A percentile compares a stretch with the other conserved stretches of the same genome.
Conservation (phyloP, 2,888 invertebrate genomes). For the Hipparchia sbordonii region DNA sequence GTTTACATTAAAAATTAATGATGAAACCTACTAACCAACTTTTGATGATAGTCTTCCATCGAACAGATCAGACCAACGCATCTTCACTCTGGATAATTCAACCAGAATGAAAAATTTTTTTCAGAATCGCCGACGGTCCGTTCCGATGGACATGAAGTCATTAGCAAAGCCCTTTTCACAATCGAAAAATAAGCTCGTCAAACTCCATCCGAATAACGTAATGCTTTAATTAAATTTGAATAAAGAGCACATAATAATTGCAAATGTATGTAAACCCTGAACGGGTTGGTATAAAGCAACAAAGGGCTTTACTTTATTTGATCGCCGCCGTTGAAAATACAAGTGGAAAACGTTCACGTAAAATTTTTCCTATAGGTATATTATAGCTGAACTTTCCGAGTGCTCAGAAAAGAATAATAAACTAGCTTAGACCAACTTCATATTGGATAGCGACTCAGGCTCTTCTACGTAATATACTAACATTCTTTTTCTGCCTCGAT, state of each 20-base stretch:
- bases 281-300: not conserved
- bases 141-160: not conserved
- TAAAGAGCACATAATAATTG: conserved; percentile 6
- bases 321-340: not conserved
- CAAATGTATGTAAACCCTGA: conserved; percentile 3
- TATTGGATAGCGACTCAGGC: too few relatives aligned
- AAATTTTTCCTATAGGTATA: not conserved
- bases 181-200: not conserved
- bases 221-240: conserved; percentile 6
- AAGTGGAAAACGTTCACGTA: not conserved
- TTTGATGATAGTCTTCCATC: too few relatives aligned
- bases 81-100: too few relatives aligned
- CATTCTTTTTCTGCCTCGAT: too few relatives aligned
- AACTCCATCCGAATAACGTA: conserved; percentile 2
- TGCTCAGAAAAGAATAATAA: too few relatives aligned
- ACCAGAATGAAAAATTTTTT: not conserved
- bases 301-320: not conserved
- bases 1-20: too few relatives aligned
- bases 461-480: too few relatives aligned
- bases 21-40: too few relatives aligned
- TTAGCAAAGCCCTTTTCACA: not conserved
- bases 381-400: too few relatives aligned
- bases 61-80: too few relatives aligned
- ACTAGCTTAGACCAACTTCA: too few relatives aligned
- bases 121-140: not conserved